A percentile compares a stretch with the other conserved stretches of the same genome.
phyloP scores from a whole-genome alignment of 2,113 vertebrate species.

The Cyphomyrus discorhynchus region DNA sequence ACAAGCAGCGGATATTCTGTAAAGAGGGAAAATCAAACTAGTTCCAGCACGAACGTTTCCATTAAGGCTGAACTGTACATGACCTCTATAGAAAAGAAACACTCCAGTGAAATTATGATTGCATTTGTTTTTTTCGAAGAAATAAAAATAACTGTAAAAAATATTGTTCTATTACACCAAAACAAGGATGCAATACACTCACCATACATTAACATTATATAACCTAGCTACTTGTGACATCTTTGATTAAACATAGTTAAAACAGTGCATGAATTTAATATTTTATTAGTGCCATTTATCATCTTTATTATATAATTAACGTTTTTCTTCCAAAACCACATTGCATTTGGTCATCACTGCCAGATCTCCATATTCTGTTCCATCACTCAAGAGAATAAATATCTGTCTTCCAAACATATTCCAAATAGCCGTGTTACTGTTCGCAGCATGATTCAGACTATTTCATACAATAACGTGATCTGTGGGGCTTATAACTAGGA shows the following conservation, averaged over 20 bases:
- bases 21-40: background rate
- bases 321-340: background rate
- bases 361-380: background rate
- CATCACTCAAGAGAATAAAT: background rate
- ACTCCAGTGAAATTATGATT: background rate
- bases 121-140: background rate
- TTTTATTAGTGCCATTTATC: background rate
- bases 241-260: background rate
- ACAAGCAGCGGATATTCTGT: background rate
- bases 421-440: background rate
- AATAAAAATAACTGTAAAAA: background rate
- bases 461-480: background rate
- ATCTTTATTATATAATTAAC: background rate
- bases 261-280: background rate
- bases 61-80: background rate
- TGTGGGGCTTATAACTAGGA: background rate
- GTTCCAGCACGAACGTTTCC: background rate
- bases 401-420: background rate
- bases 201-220: background rate
- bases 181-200: background rate
- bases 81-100: background rate
- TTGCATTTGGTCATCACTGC: background rate
- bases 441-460: background rate
- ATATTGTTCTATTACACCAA: background rate
- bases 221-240: background rate